Base-by-base conservation (phyloP, 1,140 invertebrate genomes). In the Aphaenogaster floridana region DNA sequence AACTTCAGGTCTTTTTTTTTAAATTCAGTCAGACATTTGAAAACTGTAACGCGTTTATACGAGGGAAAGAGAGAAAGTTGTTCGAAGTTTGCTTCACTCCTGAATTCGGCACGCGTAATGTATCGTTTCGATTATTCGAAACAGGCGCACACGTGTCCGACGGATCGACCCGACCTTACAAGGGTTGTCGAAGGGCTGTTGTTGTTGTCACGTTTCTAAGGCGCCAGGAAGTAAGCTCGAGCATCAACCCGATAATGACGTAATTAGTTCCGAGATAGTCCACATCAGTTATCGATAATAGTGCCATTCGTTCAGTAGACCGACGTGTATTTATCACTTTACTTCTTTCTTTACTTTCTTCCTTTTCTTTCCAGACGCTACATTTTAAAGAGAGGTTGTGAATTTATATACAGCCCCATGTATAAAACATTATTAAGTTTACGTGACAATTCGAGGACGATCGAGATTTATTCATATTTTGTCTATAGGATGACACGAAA, bases 181-280 rank as follows among this genome's bases (percentile, higher is more conserved):
- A 66, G 28, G 21, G 39, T 57, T 57, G 17, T 69, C 74, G 50
- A 66, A 48, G 63, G 13, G 0, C 36, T 45, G 48, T 42, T 13
- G 48, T 54, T 17, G 80, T 54, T 80, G 21, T 71, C 54, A 7
- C 42, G 2, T 6, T 36, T 39, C 54, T 21, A 39, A 21, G 34
- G 42, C 9, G 54, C 42, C 28, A 17, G 28, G n/a, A 76, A 61
- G 54, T 39, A 48, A 36, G 57, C 21, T 50, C 28, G 15, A 59
- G 21, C 69, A 34, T 83, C 21, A 61, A 34, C 4, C n/a, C 48
- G 78, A n/a, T 69, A 81, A 86, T 72, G 34, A 63, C 28, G 78
- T 81, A 86, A 86, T 86, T 86, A 83, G 9, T 86, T 64, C n/a
- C 21, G 45, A 69, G 59, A 86, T 71, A 59, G 54, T 71, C 8